Conservation (phyloP, 2,888 invertebrate species). For the Dryobotodes eremita region DNA sequence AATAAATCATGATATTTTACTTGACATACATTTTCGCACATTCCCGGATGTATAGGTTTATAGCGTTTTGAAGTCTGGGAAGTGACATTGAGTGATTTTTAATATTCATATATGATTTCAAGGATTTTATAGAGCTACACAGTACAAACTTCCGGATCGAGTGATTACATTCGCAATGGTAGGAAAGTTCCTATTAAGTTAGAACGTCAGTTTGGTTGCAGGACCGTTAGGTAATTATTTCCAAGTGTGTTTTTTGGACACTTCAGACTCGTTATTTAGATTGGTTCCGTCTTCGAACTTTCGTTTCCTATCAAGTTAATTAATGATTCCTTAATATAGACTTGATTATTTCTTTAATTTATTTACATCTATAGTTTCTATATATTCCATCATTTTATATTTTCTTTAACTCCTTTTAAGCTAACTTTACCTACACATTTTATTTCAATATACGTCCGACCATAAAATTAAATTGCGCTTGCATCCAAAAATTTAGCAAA, state of each 20-base stretch:
- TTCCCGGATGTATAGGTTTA: conserved; percentile 55
- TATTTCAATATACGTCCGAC: conserved; percentile 29
- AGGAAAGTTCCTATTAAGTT: conserved; percentile 16
- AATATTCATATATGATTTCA: conserved; percentile 59
- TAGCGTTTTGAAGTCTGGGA: conserved; percentile 34
- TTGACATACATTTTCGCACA: conserved; percentile 64
- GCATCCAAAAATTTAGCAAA: conserved; percentile 48
- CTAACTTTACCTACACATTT: neutral
- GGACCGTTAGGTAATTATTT: conserved; percentile 20
- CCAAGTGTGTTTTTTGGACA: conserved; percentile 13
- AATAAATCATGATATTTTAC: conserved; percentile 51
- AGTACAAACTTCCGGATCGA: conserved; percentile 53
- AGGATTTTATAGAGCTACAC: conserved; percentile 52
- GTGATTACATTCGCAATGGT: conserved; percentile 21
- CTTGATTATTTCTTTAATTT: neutral
- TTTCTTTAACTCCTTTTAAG: neutral
- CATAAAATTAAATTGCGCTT: conserved; percentile 44
- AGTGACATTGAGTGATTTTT: conserved; percentile 60
- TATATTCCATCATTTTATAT: neutral
- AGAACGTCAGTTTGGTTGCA: neutral
- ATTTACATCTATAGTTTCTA: neutral
- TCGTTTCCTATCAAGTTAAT: conserved; percentile 20
- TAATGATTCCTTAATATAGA: conserved; percentile 4
- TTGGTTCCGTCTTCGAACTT: conserved; percentile 30
- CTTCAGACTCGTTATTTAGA: conserved; percentile 12